Base-by-base conservation (phyloP, 2,888 invertebrate genomes). In the Caradrina clavipalpis region DNA sequence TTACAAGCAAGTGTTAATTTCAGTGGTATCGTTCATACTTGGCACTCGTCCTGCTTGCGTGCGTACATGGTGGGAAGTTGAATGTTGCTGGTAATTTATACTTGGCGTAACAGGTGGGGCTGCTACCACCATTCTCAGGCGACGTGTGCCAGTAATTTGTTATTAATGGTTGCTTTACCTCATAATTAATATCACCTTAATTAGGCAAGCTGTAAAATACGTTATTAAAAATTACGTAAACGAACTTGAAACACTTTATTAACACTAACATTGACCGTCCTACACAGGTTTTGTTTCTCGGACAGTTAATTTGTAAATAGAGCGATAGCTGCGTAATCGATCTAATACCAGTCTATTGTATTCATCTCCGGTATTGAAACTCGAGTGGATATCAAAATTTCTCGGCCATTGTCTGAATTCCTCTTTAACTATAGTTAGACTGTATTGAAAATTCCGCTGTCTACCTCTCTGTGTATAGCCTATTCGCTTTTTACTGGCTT, bases 71-170 rank as follows among this genome's bases (percentile, higher is more conserved):
- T 59, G 47, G 31, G 54, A 63, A 62, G 47, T 31, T 60, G 26
- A 72, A 51, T 63, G 61, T 71, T 54, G 57, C 59, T 54, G 49
- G 62, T 78, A 65, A 78, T 69, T 78, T 79, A 76, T 72, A 54
- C 21, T 60, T 42, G 49, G 57, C 26, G 78, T 79, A 79, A 78
- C 79, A 79, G 80, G 76, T 79, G 76, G 72, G 61, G 76, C 57
- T 63, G 51, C 51, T 53, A 62, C 61, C 59, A 68, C 64, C 69
- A 62, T 69, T 56, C 59, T 62, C 55, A 63, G 62, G 62, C 22
- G 35, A 66, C 59, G 62, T 59, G 69, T 78, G 78, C 51, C 60
- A 22, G 31, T 55, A 65, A 65, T 78, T 62, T 60, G 60, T 73
- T 62, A 66, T 78, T 47, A 69, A 78, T 57, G 69, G 69, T 57